A percentile compares a stretch with the other conserved stretches of the same genome.
phyloP scores from a whole-genome alignment of 2,113 vertebrate genomes.

The Cololabis saira region DNA sequence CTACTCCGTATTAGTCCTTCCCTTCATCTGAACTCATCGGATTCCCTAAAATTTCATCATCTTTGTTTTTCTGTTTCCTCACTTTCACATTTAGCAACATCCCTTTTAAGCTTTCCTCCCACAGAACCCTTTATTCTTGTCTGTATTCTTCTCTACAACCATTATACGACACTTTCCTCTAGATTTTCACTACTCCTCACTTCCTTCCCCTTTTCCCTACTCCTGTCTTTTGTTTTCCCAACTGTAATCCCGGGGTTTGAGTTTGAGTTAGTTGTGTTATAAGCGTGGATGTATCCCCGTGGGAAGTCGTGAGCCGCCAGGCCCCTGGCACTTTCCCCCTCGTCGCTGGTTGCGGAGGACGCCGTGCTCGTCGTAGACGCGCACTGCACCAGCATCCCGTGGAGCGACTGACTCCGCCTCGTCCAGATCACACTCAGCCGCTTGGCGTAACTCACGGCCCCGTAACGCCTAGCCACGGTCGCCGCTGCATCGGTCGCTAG shows the following conservation, averaged over 20 bases:
- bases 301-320: conserved; percentile 55
- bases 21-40: conserved; percentile 23
- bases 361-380: conserved; percentile 72
- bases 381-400: conserved; percentile 87
- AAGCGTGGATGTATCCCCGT: conserved; percentile 77
- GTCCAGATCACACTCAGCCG: conserved; percentile 90
- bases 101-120: conserved; percentile 20
- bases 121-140: conserved; percentile 26
- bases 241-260: conserved; percentile 61
- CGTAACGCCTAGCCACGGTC: conserved; percentile 67
- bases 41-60: conserved; percentile 5
- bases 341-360: conserved; percentile 71
- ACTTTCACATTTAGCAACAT: conserved; percentile 29
- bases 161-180: conserved; percentile 90
- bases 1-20: conserved; percentile 17
- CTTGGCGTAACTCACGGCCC: conserved; percentile 85
- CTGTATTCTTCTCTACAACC: background rate
- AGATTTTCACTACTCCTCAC: conserved; percentile 77
- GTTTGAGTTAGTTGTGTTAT: conserved; percentile 81
- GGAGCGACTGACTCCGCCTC: conserved; percentile 89
- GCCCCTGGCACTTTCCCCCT: conserved; percentile 29
- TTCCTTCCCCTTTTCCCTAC: conserved; percentile 52
- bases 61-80: conserved; percentile 9
- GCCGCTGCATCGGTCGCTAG: conserved; percentile 66
- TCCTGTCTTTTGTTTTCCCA: conserved; percentile 45